Evolutionary conservation across 2,113 vertebrate species (phyloP).

Genomic region (Notothenia coriiceps): DNA sequence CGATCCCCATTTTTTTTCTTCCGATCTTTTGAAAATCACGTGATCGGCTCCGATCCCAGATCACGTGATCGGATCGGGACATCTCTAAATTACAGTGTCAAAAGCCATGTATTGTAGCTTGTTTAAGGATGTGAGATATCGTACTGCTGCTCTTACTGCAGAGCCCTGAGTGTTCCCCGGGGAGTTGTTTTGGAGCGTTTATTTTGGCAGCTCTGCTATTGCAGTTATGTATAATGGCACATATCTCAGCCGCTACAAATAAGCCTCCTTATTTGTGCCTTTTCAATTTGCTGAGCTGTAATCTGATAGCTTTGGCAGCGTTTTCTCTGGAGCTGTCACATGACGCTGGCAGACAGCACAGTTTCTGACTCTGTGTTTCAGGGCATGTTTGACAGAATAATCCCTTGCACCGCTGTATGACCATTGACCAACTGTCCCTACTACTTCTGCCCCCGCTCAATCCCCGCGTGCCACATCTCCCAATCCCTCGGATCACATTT

Average conservation of each 20-base stretch:
- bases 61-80: too few species aligned
- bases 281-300: slow-evolving; percentile 49
- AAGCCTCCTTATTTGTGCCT: slow-evolving; percentile 47
- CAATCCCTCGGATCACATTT: slow-evolving; percentile 52
- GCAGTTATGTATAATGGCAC: slow-evolving; percentile 40
- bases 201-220: slow-evolving; percentile 23
- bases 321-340: slow-evolving; percentile 46
- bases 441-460: slow-evolving; percentile 42
- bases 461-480: slow-evolving; percentile 49
- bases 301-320: slow-evolving; percentile 41
- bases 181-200: slow-evolving; percentile 1
- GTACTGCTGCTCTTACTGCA: background rate
- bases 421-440: slow-evolving; percentile 56
- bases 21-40: too few species aligned
- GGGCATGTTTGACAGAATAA: slow-evolving; percentile 46
- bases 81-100: background rate
- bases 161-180: background rate
- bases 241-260: slow-evolving; percentile 32
- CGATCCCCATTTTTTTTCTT: too few species aligned
- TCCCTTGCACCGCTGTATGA: slow-evolving; percentile 50
- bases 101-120: background rate
- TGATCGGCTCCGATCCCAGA: too few species aligned
- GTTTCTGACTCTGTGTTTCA: slow-evolving; percentile 1
- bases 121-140: background rate
- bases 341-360: slow-evolving; percentile 12